phyloP scores from a whole-genome alignment of 2,888 invertebrate species.

The Coecobrya sp. region DNA sequence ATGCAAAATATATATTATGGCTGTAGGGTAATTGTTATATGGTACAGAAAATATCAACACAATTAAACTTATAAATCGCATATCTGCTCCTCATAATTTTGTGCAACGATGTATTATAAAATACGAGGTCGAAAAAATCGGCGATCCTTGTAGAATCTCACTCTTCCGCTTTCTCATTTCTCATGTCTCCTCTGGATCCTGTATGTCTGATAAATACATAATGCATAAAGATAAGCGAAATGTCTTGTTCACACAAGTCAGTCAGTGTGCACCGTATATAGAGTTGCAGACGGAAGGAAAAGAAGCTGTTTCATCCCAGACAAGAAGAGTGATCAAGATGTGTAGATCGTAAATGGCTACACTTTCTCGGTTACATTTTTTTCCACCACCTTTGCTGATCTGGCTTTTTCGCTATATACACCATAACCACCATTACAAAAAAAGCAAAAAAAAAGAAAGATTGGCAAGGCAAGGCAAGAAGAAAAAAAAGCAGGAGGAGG shows the following conservation, averaged over 20 bases:
- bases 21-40: no score
- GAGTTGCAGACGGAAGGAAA: neutral
- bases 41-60: no score
- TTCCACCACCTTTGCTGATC: constrained; percentile 32
- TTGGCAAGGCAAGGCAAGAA: constrained; percentile 12
- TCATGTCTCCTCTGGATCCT: neutral
- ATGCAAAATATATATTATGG: no score
- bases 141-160: neutral
- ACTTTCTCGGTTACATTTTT: neutral
- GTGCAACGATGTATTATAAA: no score
- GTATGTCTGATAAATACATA: neutral
- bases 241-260: constrained; percentile 28
- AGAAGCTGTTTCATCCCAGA: neutral
- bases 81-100: no score
- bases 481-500: constrained; percentile 5
- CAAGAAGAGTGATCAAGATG: constrained; percentile 24
- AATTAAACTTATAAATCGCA: no score
- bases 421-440: no score
- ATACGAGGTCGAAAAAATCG: no score
- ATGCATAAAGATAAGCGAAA: constrained; percentile 37
- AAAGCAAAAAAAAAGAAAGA: neutral
- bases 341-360: neutral
- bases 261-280: neutral
- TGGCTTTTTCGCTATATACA: neutral
- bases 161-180: neutral